Base-by-base conservation (phyloP, 1,140 invertebrate species). In the Nymphalis io region DNA sequence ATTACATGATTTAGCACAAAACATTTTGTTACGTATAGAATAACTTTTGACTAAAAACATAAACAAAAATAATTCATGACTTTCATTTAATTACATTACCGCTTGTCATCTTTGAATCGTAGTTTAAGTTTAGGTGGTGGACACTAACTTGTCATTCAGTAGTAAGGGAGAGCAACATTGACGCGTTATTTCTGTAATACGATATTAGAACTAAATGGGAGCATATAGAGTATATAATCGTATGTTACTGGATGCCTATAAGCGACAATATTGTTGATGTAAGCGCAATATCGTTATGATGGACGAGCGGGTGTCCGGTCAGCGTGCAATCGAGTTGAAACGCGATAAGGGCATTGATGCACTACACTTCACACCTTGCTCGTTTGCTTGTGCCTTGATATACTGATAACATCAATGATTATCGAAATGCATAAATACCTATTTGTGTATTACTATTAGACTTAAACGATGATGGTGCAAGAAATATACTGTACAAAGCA, bases 251-350 rank as follows among this genome's bases (percentile, higher is more conserved):
- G 40, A 48, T 53, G 62, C 64, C 68, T 78, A 69, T 80, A 79
- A 82, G 80, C 79, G 76, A 88, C 85, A 90, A 89, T 89, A 91
- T 91, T 88, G 86, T 89, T 75, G 79, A 78, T 87, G 87, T 88
- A 83, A 86, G 84, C 82, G 82, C 76, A 85, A 85, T 87, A 84
- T 81, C 78, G 82, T 87, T 88, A 90, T 90, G 88, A 90, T 90
- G 85, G 86, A 90, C 87, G 87, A 88, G 79, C 81, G 73, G 63
- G 72, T 77, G 72, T 76, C 60, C 79, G 87, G 86, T 86, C 87
- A 87, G 85, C 76, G 84, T 72, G 83, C 89, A 91, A 83, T 87
- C 80, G 85, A 87, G 77, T 82, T 70, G 87, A 90, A 90, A 90
- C 80, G 23, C 63, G 88, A 90, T 90, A 90, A 90, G 76, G 38